Evolutionary conservation across 2,888 invertebrate genomes (phyloP), one percentile per base, ranked within the genome.

Genomic region (Bembecia ichneumoniformis): DNA sequence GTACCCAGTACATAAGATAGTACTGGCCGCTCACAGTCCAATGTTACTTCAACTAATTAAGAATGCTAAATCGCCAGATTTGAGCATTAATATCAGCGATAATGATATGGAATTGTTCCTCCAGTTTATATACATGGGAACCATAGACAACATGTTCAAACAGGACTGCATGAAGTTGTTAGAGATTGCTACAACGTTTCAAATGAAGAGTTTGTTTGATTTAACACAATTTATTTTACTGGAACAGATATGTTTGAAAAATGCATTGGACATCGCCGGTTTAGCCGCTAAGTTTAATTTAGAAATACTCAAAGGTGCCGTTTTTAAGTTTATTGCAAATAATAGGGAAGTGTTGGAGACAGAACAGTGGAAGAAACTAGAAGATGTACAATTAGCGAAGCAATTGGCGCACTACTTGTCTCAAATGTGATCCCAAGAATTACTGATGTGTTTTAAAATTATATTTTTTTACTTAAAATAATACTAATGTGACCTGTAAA

Each of bases 51-150:
- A 68, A 17, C 55, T 66, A 34, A 59, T 78, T 0, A 75, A 71
- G 49, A 63, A 66, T 43, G 52, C 63, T 1, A 47, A 54, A 1
- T 51, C 50, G 1, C 56, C 66, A n/a, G 51, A 56, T 5, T 54
- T 70, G 43, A 57, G 55, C 43, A 51, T 83, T 34, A 71, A 82
- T 49, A 64, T 77, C 5, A 58, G 52, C 48, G 77, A 83, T 51
- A 60, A 65, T 47, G 73, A 77, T 40, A 68, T 83, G 60, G 72
- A 75, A 47, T 49, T 78, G n/a, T 55, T 86, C 0, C 48, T 82
- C 14, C 63, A 79, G 49, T 83, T 77, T 55, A 57, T 86, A 14
- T 82, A 83, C 52, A 76, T 74, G 1, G 82, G 83, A 3, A 68
- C 69, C 3, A 66, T 84, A 13, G 64, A 63, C 52, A 64, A 78